Base-by-base conservation (phyloP, 2,113 vertebrate species). In the Channa argus region DNA sequence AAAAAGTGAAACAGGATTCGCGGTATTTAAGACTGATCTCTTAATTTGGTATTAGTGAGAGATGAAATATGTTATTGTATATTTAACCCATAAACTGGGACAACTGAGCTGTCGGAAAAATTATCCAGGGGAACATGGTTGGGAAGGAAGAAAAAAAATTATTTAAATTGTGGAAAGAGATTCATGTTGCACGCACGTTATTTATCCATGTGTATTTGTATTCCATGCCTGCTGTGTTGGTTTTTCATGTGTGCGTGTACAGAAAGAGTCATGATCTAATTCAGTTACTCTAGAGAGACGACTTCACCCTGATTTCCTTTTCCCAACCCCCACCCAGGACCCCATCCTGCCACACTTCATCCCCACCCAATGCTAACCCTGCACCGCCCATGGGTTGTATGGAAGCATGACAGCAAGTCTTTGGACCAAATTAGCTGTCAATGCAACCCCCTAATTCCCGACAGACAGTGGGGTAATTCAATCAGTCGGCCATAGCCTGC, bases 261-360 rank as follows among this genome's bases (percentile, higher is more conserved):
- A 63, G 83, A 53, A 77, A 79, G 39, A 36, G 55, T 49, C 44
- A 68, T 60, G 46, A 86, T 89, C 62, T 79, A 87, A 92, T 94
- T 83, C 82, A 82, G 38, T 56, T 34, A 5, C 75, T 78, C 78
- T 33, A 60, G 44, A 86, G 86, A 78, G 77, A 93, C 93, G 86
- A 93, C 91, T 82, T 94, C 92, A 94, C 89, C 77, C 43, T 54
- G 56, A 70, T 78, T 79, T 69, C 55, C 61, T 59, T 70, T 62
- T 61, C 58, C 63, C 47, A n/a, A n/a, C 58, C 63, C 74, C 64
- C 10, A 47, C 50, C 46, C 13, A 39, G 24, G 53, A 54, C 47
- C n/a, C 63, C 72, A 43, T n/a, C 81, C 74, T 64, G 49, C 86
- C 77, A 76, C 76, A 52, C 53, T 77, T 64, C 14, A 9, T 74